Conservation (phyloP, 2,113 vertebrate genomes). For the Colistium nudipinnis region DNA sequence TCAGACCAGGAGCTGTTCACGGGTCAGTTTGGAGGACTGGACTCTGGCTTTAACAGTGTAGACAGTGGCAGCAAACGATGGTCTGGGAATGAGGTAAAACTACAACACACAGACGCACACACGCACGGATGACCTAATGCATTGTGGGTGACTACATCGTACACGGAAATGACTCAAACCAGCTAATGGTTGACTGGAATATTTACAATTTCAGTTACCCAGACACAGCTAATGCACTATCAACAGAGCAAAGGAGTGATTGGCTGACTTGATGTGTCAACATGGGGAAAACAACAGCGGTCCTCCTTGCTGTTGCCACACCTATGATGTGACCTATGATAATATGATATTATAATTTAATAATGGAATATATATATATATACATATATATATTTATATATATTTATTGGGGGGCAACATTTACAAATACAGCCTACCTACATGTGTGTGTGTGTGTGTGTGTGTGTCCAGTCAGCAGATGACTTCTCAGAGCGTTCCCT, state of each 20-base stretch:
- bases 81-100: constrained; percentile 90
- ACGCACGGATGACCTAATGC: not conserved
- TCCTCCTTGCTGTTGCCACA: not conserved
- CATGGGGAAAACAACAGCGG: too few relatives aligned
- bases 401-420: too few relatives aligned
- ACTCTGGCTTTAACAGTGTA: constrained; percentile 93
- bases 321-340: too few relatives aligned
- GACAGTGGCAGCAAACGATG: constrained; percentile 93
- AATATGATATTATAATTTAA: too few relatives aligned
- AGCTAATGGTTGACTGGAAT: not conserved
- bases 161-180: not conserved
- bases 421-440: not conserved
- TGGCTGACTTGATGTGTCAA: too few relatives aligned
- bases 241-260: not conserved
- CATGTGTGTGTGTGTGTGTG: not conserved
- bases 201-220: not conserved
- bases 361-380: too few relatives aligned
- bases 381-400: too few relatives aligned
- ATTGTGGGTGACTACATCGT: not conserved
- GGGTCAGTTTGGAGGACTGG: constrained; percentile 86
- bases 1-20: constrained; percentile 87
- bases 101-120: not conserved
- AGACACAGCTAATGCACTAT: not conserved
- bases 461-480: constrained; percentile 84
- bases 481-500: constrained; percentile 90